Evolutionary conservation across 1,140 invertebrate species (phyloP).

Genomic region (Drosophila elegans): DNA sequence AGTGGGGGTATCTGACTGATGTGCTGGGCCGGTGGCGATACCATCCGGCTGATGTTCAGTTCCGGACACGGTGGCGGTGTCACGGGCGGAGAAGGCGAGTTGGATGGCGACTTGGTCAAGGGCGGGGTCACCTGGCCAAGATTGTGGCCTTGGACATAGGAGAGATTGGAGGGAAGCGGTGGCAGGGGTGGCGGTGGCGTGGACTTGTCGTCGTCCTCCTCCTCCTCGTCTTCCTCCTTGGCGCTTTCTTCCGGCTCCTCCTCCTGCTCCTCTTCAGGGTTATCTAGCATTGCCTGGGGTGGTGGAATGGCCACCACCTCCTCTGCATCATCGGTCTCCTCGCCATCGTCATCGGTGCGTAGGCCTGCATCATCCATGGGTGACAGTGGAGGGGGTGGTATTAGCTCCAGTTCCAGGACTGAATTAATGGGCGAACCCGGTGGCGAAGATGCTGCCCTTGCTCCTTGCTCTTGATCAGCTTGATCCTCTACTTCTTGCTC

Average conservation of each 20-base stretch:
- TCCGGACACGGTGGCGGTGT: slow-evolving; percentile 75
- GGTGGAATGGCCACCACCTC: slow-evolving; percentile 25
- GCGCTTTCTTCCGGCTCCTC: slow-evolving; percentile 4
- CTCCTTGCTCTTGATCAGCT: not conserved
- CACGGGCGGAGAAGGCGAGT: slow-evolving; percentile 76
- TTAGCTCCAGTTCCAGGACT: slow-evolving; percentile 72
- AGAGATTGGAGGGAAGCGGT: slow-evolving; percentile 76
- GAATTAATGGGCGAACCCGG: slow-evolving; percentile 64
- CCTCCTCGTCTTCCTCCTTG: slow-evolving; percentile 28
- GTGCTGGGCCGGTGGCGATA: slow-evolving; percentile 74
- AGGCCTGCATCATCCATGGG: slow-evolving; percentile 64
- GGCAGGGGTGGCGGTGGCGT: slow-evolving; percentile 78
- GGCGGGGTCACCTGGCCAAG: slow-evolving; percentile 60
- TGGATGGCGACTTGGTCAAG: slow-evolving; percentile 76
- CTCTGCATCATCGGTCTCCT: slow-evolving; percentile 64
- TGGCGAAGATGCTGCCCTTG: slow-evolving; percentile 39
- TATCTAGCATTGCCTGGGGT: slow-evolving; percentile 19
- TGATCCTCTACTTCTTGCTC: not conserved
- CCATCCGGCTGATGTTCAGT: slow-evolving; percentile 67
- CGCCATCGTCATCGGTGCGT: slow-evolving; percentile 67
- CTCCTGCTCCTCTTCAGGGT: slow-evolving; percentile 18
- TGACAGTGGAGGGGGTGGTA: slow-evolving; percentile 73
- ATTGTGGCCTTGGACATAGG: slow-evolving; percentile 70
- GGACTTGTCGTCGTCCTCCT: slow-evolving; percentile 68
- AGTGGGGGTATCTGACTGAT: slow-evolving; percentile 69